Conservation (phyloP, 1,140 invertebrate genomes). For the Drosophila prosaltans region DNA sequence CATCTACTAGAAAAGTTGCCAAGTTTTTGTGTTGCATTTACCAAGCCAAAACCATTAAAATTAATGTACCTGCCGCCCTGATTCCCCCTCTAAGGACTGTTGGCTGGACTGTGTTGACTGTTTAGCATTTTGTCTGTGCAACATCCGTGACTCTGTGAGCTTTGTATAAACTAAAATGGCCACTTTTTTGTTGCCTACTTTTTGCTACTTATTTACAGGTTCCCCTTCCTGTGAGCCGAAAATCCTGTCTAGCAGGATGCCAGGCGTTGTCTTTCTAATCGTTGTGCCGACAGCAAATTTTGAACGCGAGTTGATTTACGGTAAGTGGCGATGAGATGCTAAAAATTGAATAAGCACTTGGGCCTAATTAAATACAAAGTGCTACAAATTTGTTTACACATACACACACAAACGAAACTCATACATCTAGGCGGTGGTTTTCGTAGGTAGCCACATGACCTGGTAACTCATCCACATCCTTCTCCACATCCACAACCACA, state of each 20-base stretch:
- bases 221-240: neutral
- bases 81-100: neutral
- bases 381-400: constrained; percentile 63
- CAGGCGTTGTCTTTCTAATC: constrained; percentile 86
- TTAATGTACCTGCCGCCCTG: constrained; percentile 27
- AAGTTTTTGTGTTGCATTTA: constrained; percentile 37
- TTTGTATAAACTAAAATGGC: constrained; percentile 59
- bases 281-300: constrained; percentile 86
- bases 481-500: constrained; percentile 18
- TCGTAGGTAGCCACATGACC: constrained; percentile 37
- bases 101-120: neutral
- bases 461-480: constrained; percentile 21
- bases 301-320: constrained; percentile 85
- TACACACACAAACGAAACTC: constrained; percentile 18
- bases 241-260: constrained; percentile 57
- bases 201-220: constrained; percentile 40
- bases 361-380: constrained; percentile 76
- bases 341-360: constrained; percentile 66
- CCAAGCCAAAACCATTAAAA: constrained; percentile 27
- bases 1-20: constrained; percentile 11
- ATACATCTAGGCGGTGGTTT: constrained; percentile 39
- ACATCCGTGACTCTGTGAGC: constrained; percentile 21
- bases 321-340: constrained; percentile 53
- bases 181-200: constrained; percentile 51
- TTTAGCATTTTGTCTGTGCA: neutral